A percentile compares a stretch with the other conserved stretches of the same genome.
phyloP scores from a whole-genome alignment of 2,113 vertebrate species.

The Scytalopus superciliaris region DNA sequence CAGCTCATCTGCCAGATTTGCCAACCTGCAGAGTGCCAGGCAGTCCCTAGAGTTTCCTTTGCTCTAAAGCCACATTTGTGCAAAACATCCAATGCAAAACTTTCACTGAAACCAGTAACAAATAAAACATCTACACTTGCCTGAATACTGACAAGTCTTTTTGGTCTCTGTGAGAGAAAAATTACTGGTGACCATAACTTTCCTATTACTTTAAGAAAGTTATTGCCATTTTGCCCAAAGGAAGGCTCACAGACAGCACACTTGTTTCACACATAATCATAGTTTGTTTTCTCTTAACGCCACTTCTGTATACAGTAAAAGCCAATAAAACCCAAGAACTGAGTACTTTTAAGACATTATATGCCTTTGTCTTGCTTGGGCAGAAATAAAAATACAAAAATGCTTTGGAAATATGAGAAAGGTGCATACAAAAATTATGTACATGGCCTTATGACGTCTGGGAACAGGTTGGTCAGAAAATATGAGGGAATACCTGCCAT shows the following conservation, averaged over 20 bases:
- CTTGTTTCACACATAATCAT: rapidly evolving
- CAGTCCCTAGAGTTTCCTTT: not conserved
- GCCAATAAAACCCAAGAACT: not conserved
- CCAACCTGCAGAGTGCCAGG: not conserved
- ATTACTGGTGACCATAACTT: not conserved
- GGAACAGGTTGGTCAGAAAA: not conserved
- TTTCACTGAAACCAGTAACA: not conserved
- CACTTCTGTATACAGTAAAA: not conserved
- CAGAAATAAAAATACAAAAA: not conserved
- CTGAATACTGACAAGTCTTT: not conserved
- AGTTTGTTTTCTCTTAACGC: not conserved
- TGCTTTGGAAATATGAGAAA: not conserved
- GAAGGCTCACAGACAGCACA: not conserved
- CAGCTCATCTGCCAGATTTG: not conserved
- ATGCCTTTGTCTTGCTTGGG: not conserved
- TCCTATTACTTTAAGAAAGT: not conserved
- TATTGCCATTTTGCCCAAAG: not conserved
- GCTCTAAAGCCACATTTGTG: not conserved
- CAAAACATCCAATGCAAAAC: not conserved
- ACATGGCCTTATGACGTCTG: not conserved
- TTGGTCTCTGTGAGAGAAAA: not conserved
- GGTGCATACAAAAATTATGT: not conserved
- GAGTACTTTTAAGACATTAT: not conserved
- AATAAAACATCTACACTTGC: not conserved
- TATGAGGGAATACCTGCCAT: not conserved